Base-by-base conservation (phyloP, 2,888 invertebrate genomes). In the Phaonia tiefii region DNA sequence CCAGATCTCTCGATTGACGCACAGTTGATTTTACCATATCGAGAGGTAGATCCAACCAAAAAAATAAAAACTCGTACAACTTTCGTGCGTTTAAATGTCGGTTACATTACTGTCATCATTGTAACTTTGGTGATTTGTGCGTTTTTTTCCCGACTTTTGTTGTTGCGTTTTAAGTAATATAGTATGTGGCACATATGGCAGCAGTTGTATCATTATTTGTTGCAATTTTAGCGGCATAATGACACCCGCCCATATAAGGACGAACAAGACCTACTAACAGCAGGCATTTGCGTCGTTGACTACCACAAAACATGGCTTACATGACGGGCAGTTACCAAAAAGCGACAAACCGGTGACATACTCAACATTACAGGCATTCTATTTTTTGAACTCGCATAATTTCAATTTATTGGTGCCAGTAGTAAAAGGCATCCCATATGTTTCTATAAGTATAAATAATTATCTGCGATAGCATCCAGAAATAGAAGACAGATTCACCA, bases 191-290 rank as follows among this genome's bases (percentile, higher is more conserved):
- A 75, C 81, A 81, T 81, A 78, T 78, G 81, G 78, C 39, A 25
- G 26, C 51, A 3, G 51, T 67, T 44, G 58, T 51, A 46, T 60
- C 51, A 49, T 51, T 67, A 51, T 67, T 67, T 67, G 51, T 67
- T 58, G 76, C 74, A 79, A 79, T 76, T 82, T 71, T 11, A 58
- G 79, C 82, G 75, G 75, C 82, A 75, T 79, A 81, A 81, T 81
- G 78, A 81, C 81, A 81, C 78, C 81, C 81, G 81, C 78, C 81
- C 81, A 78, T 78, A 81, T 81, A 81, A 81, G 81, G 81, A 72
- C 69, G 72, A 42, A 54, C 39, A 65, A 81, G 81, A 81, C 78
- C 81, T 81, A 81, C 81, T 81, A 81, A 78, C 71, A 76, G 70
- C 76, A 72, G 13, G 11, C 17, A 20, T 70, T 70, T 76, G 72